Base-by-base conservation (phyloP, 2,797 vertebrate species). In the Molossus alvarezi region DNA sequence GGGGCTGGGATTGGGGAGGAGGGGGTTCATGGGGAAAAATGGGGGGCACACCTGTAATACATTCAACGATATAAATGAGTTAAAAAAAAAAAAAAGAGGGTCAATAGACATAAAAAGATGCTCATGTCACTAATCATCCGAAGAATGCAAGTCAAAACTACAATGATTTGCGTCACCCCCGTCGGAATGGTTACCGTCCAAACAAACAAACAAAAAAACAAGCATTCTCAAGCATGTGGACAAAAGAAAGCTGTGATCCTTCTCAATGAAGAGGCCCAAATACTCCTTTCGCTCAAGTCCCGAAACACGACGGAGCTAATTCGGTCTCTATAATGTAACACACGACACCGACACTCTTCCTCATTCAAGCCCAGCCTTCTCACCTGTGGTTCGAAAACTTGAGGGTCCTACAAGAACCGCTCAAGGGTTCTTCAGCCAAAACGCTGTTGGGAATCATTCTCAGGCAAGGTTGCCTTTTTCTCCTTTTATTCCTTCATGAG, bases 381-480 rank as follows among this genome's bases (percentile, higher is more conserved):
- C 1, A 4, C 5, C 4, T 2, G 0, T 0, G 0, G 8, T 17
- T 55, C 6, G 17, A 55, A 60, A 9, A 9, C 6, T 6, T 33
- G 10, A 3, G 0, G 2, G 0, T 2, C 4, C 4, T 1, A 0
- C 1, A 7, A 48, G n/a, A 62, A 51, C 1, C 15, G 33, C 21
- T 18, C 29, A 9, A 7, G 72, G 29, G 6, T 53, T 6, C 7
- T 7, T 0, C 45, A 3, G 33, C 33, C 51, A 55, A 48, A 86
- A 82, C 9, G 0, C 3, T 48, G 10, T 27, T 11, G n/a, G 0
- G 9, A 0, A 13, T 9, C 1, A 20, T 6, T 29, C 5, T 29
- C 9, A 17, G 67, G 51, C 37, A 2, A 2, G 0, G 3, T 25
- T 3, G 13, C 17, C 17, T 13, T 37, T 3, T 0, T 0, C 8